Evolutionary conservation across 2,797 vertebrate genomes (phyloP).

Genomic region (Coluber constrictor): DNA sequence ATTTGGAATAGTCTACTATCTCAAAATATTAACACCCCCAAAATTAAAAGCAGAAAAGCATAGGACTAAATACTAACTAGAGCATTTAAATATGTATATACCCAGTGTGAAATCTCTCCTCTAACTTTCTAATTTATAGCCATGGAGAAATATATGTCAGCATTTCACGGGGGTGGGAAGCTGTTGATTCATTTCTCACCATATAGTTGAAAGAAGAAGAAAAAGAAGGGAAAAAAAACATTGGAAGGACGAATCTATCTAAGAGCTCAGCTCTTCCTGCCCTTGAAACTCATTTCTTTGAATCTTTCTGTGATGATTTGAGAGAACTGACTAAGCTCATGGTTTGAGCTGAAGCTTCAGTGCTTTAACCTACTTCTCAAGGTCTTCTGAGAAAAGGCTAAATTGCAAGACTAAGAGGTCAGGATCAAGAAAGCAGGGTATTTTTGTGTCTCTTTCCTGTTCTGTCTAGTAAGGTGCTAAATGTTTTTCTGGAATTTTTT

Average conservation of each 20-base stretch:
- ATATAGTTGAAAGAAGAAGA: neutral
- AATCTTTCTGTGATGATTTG: neutral
- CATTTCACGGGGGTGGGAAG: neutral
- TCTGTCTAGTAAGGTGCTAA: neutral
- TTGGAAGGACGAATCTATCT: neutral
- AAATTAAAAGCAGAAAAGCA: neutral
- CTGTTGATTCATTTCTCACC: neutral
- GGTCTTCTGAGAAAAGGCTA: neutral
- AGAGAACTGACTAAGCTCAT: neutral
- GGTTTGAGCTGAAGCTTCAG: neutral
- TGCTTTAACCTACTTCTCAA: neutral
- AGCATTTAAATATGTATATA: neutral
- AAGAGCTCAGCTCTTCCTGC: neutral
- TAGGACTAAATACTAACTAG: neutral
- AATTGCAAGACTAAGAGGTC: neutral
- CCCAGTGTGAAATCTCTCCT: neutral
- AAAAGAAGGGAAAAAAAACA: neutral
- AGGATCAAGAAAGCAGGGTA: neutral
- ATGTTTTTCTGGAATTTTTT: neutral
- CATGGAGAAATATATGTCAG: neutral
- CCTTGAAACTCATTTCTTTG: neutral
- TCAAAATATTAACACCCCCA: neutral
- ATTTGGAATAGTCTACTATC: neutral
- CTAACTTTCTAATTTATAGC: conserved; percentile 1
- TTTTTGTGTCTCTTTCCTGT: neutral